Percentiles rank a stretch among this genome's conserved stretches.
phyloP scores from a whole-genome alignment of 2,113 vertebrate species.

The Grantiella picta region DNA sequence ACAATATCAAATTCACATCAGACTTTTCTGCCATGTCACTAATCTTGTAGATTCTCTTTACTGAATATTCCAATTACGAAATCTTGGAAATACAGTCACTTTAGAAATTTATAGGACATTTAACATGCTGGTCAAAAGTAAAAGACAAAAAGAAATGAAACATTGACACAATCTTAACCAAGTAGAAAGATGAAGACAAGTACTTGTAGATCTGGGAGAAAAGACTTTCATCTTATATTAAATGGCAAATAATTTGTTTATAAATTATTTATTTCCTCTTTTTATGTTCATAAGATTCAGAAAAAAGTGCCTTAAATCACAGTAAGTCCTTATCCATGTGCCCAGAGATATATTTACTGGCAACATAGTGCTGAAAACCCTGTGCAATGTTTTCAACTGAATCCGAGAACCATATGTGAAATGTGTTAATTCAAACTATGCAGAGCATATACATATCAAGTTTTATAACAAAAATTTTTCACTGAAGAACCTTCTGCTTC shows the following conservation, averaged over 20 bases:
- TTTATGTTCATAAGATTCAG: neutral
- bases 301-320: neutral
- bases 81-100: neutral
- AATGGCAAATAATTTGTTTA: neutral
- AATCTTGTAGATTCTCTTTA: neutral
- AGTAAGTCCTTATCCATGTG: neutral
- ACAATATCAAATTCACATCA: neutral
- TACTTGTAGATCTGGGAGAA: neutral
- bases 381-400: neutral
- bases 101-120: neutral
- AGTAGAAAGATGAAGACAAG: neutral
- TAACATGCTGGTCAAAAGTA: neutral
- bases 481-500: neutral
- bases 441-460: neutral
- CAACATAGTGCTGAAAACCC: neutral
- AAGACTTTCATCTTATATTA: neutral
- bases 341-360: neutral
- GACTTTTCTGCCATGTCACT: neutral
- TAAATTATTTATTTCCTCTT: neutral
- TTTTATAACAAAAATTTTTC: neutral
- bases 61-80: neutral
- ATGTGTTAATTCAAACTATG: neutral
- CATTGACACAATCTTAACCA: neutral
- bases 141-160: neutral
- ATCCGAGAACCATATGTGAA: neutral